Evolutionary conservation across 1,140 invertebrate genomes (phyloP).

Genomic region (Pygmarrhopalites habei): DNA sequence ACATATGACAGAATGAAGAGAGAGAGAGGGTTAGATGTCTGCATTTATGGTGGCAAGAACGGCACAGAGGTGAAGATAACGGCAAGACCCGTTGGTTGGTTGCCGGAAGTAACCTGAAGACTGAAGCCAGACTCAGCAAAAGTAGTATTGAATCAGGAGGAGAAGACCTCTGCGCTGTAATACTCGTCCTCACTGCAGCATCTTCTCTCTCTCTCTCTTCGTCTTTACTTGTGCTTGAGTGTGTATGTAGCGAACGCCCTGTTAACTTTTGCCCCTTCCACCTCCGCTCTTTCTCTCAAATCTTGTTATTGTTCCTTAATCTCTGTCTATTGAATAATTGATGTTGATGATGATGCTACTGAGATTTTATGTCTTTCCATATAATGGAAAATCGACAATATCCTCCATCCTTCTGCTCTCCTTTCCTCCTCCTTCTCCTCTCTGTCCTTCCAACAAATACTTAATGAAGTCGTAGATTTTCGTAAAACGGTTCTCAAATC

Average conservation of each 20-base stretch:
- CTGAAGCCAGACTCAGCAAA: background rate
- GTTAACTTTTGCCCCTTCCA: slow-evolving; percentile 3
- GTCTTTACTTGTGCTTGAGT: background rate
- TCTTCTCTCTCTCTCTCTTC: slow-evolving; percentile 11
- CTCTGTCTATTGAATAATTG: no score
- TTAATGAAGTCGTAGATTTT: no score
- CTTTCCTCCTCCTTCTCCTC: no score
- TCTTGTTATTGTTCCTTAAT: no score
- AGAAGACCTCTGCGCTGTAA: slow-evolving; percentile 23
- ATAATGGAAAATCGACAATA: no score
- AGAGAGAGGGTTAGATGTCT: background rate
- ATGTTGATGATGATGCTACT: no score
- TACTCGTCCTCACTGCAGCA: background rate
- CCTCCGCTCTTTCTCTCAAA: background rate
- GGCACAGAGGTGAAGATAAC: slow-evolving; percentile 34
- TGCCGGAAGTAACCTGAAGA: slow-evolving; percentile 37
- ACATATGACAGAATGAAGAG: no score
- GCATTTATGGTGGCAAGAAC: slow-evolving; percentile 4
- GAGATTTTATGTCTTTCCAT: no score
- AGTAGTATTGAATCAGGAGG: no score
- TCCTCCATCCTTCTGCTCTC: no score
- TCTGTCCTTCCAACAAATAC: no score
- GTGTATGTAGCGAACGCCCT: slow-evolving; percentile 10
- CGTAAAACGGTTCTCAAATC: no score
- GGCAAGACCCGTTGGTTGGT: slow-evolving; percentile 39